A percentile compares a stretch with the other conserved stretches of the same genome.
Conservation (phyloP, 2,888 invertebrate genomes). For the Rotaria macrura region DNA sequence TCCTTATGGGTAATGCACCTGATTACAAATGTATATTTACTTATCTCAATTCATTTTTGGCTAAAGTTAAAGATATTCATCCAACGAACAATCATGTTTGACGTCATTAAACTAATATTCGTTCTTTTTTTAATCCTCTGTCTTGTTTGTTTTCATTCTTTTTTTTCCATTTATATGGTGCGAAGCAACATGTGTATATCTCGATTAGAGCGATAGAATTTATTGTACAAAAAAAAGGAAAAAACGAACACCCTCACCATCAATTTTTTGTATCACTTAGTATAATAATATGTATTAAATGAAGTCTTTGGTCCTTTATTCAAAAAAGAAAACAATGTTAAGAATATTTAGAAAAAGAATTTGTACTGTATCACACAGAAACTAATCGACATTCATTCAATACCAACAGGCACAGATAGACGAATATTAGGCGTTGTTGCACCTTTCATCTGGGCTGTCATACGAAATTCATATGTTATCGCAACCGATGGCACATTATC, state of each 20-base stretch:
- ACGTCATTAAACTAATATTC: not conserved
- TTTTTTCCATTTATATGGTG: not conserved
- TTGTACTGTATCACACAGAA: not conserved
- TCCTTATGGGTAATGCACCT: constrained; percentile 3
- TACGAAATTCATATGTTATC: constrained; percentile 8
- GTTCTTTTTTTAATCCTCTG: not conserved
- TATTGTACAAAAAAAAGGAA: not conserved
- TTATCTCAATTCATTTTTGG: constrained; percentile 18
- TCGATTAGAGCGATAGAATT: not conserved
- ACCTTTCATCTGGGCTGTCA: constrained; percentile 15
- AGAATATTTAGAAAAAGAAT: not conserved
- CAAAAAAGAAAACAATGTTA: not conserved
- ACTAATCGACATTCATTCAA: not conserved
- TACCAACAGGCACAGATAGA: not conserved
- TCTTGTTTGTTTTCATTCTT: not conserved
- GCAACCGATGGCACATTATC: not conserved
- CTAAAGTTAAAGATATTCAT: constrained; percentile 7
- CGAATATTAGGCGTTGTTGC: not conserved
- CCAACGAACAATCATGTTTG: not conserved
- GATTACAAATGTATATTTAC: constrained; percentile 21
- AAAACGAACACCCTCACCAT: not conserved
- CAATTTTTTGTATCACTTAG: not conserved
- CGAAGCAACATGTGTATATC: not conserved
- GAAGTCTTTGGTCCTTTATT: not conserved
- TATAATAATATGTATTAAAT: not conserved